Base-by-base conservation (phyloP, 2,888 invertebrate species). In the Odiellus spinosus region DNA sequence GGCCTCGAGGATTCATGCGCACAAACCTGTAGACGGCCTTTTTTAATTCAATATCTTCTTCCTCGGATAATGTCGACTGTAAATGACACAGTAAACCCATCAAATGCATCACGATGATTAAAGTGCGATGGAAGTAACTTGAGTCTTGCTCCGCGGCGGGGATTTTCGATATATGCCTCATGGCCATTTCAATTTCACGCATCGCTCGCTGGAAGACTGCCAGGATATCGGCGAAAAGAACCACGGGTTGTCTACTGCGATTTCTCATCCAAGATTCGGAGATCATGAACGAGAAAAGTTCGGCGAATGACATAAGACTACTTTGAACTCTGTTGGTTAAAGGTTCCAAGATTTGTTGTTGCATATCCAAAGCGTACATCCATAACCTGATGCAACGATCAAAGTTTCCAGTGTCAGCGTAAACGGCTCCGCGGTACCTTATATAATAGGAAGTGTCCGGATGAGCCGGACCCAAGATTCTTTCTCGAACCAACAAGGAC, bases 371-470 rank as follows among this genome's bases (percentile, higher is more conserved):
- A 21, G 93, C 93, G 70, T 95, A 91, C 68, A 87, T 86, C 95
- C 95, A 95, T 53, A 95, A 73, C 60, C 83, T 80, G 54, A 93
- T 86, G 69, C 93, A 95, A 14, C 72, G 61, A 46, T 78, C 76
- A 71, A 91, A 93, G 60, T 90, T 83, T 2, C 93, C 87, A 54
- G 86, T 82, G 68, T 93, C 93, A 1, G 93, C 93, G 70, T 91
- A 93, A 53, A 91, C 80, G 0, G 87, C 87, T 50, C 87, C 87
- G 60, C 88, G 75, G 68, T 87, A 91, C 15, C 93, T 76, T 57
- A 95, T 90, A 69, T 90, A 93, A 70, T 93, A 93, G 60, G 87
- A 86, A 40, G 93, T 93, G 68, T 93, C 91, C 0, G 93, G 91
- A 75, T 95, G 93, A 8, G 87, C 88, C 2, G 91, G 90, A 2